Conservation (phyloP, 2,888 invertebrate species). For the Pharmacophagus antenor region DNA sequence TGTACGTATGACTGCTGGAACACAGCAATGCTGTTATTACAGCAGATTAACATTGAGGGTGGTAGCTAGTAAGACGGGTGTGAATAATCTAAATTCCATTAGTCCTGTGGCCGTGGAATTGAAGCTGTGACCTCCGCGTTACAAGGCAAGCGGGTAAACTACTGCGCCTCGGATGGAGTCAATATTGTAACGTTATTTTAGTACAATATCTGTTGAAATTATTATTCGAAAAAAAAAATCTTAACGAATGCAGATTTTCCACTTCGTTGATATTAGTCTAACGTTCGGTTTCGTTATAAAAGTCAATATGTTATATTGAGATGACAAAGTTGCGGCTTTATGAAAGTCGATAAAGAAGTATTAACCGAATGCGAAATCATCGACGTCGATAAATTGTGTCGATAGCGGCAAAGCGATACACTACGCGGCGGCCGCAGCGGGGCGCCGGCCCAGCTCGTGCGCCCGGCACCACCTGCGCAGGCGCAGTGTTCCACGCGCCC, state of each 20-base stretch:
- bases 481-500: conserved; percentile 31
- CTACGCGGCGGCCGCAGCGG: conserved; percentile 41
- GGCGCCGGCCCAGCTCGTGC: conserved; percentile 44
- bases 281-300: conserved; percentile 5
- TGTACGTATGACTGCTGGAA: no score
- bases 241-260: neutral
- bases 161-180: no score
- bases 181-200: no score
- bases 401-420: conserved; percentile 38
- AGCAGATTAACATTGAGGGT: no score
- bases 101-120: no score
- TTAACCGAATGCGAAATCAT: conserved; percentile 34
- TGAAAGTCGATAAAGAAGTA: conserved; percentile 23
- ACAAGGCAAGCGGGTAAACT: no score
- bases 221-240: neutral
- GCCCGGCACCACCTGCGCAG: conserved; percentile 37
- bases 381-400: conserved; percentile 49
- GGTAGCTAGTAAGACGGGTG: no score
- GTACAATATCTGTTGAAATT: no score
- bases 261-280: conserved; percentile 10
- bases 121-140: no score
- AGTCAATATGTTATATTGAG: conserved; percentile 21
- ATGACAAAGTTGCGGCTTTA: conserved; percentile 26
- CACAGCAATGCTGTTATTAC: no score
- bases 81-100: no score